Conservation (phyloP, 2,888 invertebrate genomes). For the Ptychoptera albimana region DNA sequence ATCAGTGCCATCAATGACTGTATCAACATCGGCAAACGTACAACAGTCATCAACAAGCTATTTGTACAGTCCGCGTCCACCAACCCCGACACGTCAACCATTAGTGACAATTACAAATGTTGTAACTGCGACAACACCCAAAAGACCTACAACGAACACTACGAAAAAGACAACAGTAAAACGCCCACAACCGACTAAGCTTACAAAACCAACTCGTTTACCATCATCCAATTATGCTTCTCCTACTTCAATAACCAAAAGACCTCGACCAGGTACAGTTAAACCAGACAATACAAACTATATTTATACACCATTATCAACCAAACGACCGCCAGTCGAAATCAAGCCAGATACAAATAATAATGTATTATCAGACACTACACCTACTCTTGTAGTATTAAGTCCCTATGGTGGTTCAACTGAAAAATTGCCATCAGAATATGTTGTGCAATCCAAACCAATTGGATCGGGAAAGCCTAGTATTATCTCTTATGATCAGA, state of each 20-base stretch:
- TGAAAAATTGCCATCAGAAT: conserved; percentile 37
- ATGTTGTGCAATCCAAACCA: conserved; percentile 17
- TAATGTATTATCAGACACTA: too few relatives aligned
- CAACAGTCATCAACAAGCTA: conserved; percentile 31
- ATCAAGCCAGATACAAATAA: too few relatives aligned
- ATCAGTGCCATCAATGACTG: too few relatives aligned
- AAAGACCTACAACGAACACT: conserved; percentile 6
- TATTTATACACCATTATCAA: background rate
- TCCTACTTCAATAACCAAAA: conserved; percentile 12
- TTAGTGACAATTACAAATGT: conserved; percentile 2
- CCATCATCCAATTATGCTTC: conserved; percentile 34
- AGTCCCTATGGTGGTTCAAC: conserved; percentile 14
- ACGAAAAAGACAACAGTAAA: conserved; percentile 11
- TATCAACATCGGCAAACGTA: conserved; percentile 3
- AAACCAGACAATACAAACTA: background rate
- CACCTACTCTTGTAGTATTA: conserved; percentile 13
- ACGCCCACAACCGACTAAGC: conserved; percentile 11
- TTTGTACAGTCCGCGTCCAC: conserved; percentile 26
- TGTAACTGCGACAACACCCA: conserved; percentile 4
- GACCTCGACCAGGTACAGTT: conserved; percentile 5
- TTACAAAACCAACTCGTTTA: conserved; percentile 16
- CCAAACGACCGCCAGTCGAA: conserved; percentile 3
- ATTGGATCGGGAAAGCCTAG: too few relatives aligned
- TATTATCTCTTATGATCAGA: too few relatives aligned
- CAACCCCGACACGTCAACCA: conserved; percentile 2